A percentile compares a stretch with the other conserved stretches of the same genome.
Conservation (phyloP, 2,113 vertebrate species). For the Mus spicilegus region DNA sequence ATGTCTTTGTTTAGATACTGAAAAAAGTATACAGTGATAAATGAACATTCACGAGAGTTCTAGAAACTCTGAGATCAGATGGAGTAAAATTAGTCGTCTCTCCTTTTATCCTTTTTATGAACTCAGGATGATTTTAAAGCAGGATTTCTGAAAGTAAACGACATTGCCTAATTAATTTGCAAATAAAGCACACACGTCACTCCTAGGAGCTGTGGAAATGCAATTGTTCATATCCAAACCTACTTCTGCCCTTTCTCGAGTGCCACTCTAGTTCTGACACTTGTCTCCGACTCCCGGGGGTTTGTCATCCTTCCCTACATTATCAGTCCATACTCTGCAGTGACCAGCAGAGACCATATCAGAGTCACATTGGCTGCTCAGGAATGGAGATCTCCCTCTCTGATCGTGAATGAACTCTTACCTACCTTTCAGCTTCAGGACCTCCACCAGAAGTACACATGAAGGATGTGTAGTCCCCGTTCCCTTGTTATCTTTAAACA, state of each 20-base stretch:
- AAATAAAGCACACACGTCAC: background rate
- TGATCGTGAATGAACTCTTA: background rate
- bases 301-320: background rate
- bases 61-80: slow-evolving; percentile 12
- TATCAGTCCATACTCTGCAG: background rate
- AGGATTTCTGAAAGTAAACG: slow-evolving; percentile 39
- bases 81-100: background rate
- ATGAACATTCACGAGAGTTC: slow-evolving; percentile 41
- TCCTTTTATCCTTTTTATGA: slow-evolving; percentile 56
- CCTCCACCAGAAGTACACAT: background rate
- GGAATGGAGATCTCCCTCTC: background rate
- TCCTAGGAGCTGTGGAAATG: slow-evolving; percentile 14
- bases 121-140: slow-evolving; percentile 29
- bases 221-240: background rate
- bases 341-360: background rate
- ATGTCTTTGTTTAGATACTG: slow-evolving; percentile 48
- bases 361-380: background rate
- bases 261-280: background rate
- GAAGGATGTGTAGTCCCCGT: background rate
- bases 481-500: background rate
- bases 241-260: background rate
- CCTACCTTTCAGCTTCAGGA: background rate
- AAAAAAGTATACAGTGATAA: slow-evolving; percentile 22
- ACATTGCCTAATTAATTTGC: slow-evolving; percentile 23
- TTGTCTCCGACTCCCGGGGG: background rate